Percentiles rank a stretch among this genome's conserved stretches.
These are phyloP conservation scores for Steinernema carpocapsae DNA, from an alignment of 2,888 invertebrate species.

Conservation along the genomic window DNA sequence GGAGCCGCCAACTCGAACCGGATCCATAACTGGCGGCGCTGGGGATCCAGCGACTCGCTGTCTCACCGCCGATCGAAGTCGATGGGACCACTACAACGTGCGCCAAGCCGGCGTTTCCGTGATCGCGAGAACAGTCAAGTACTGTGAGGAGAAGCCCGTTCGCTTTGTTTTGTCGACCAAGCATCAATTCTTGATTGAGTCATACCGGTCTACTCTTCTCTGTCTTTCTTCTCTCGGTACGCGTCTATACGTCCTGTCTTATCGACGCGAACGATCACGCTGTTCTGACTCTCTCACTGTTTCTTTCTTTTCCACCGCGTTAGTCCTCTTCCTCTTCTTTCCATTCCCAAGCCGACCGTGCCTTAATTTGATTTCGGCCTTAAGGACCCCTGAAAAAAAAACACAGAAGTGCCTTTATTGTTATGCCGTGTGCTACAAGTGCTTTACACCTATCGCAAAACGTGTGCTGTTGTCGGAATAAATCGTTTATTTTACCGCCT, in stretches of 20 bases:
- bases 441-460: background rate
- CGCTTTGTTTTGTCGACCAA: background rate
- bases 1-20: constrained; percentile 21
- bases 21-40: constrained; percentile 20
- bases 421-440: background rate
- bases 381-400: background rate
- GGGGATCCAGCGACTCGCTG: constrained; percentile 22
- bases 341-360: background rate
- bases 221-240: background rate
- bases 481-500: background rate
- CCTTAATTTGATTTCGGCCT: constrained; percentile 24
- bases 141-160: constrained; percentile 14
- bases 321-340: constrained; percentile 11
- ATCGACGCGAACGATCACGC: constrained; percentile 26
- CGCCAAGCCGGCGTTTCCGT: constrained; percentile 42
- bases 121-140: constrained; percentile 55
- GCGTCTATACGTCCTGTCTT: constrained; percentile 23
- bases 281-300: constrained; percentile 33
- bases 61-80: constrained; percentile 45
- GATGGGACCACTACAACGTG: constrained; percentile 54
- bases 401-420: constrained; percentile 23
- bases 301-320: constrained; percentile 30
- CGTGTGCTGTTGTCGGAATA: constrained; percentile 21
- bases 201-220: constrained; percentile 22
- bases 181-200: constrained; percentile 25